These are phyloP conservation scores for Agonopterix alstromeriana DNA, from an alignment of 2,888 invertebrate species.

Conservation along the genomic window DNA sequence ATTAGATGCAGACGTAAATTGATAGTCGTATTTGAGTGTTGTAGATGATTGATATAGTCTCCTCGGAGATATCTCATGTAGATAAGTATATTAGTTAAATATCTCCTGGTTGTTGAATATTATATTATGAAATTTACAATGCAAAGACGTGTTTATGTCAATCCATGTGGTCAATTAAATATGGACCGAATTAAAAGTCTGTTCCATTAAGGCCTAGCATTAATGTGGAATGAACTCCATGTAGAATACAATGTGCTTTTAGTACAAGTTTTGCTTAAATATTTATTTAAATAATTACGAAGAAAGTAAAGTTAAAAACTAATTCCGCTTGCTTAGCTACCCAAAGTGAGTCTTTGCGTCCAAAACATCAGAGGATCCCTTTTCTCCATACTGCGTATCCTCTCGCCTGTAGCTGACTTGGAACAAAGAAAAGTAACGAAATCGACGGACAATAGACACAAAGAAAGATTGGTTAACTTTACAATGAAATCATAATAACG, in stretches of 20 bases:
- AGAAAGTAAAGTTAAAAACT: no score
- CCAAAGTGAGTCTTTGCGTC: no score
- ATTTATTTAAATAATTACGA: no score
- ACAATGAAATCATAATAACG: no score
- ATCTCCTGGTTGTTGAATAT: conserved; percentile 69
- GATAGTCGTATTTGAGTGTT: conserved; percentile 34
- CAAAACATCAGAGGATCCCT: no score
- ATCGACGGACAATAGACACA: no score
- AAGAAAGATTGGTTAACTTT: no score
- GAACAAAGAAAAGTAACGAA: no score
- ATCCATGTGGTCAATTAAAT: conserved; percentile 68
- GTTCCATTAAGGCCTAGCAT: conserved; percentile 48
- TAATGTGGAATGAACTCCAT: conserved; percentile 35
- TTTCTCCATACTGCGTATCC: no score
- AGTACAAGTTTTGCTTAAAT: conserved; percentile 13
- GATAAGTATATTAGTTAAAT: conserved; percentile 35
- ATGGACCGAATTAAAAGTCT: conserved; percentile 52
- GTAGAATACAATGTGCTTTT: conserved; percentile 39
- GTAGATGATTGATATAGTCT: conserved; percentile 39
- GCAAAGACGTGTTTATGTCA: conserved; percentile 50
- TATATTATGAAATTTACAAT: conserved; percentile 35
- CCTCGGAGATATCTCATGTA: conserved; percentile 54
- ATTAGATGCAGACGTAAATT: conserved; percentile 11
- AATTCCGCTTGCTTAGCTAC: no score
- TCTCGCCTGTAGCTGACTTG: no score